Percentiles rank a stretch among this genome's conserved stretches.
Evolutionary conservation across 1,140 invertebrate species (phyloP).

Genomic region (Philotrypesis tridentata): DNA sequence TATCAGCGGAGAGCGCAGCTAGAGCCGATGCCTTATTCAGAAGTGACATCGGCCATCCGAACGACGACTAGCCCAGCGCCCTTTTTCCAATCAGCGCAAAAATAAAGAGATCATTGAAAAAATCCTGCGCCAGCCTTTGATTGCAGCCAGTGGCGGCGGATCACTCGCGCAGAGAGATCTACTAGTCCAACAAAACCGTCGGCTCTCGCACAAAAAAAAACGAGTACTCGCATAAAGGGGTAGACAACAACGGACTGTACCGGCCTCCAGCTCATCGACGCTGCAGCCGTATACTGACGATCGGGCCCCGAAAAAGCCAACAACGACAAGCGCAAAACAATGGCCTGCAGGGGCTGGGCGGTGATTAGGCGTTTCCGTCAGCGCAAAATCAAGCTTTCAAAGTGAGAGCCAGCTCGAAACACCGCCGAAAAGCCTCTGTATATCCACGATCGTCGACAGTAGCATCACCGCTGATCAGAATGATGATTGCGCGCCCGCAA

Average conservation of each 20-base stretch:
- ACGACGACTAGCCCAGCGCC: neutral
- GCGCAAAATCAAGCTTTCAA: slow-evolving; percentile 1
- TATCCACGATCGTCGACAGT: slow-evolving; percentile 5
- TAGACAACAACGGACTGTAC: neutral
- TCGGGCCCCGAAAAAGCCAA: slow-evolving; percentile 10
- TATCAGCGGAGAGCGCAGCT: neutral
- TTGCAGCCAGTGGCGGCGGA: neutral
- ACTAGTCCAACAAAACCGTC: neutral
- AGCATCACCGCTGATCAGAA: slow-evolving; percentile 27
- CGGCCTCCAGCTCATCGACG: neutral
- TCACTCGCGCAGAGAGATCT: neutral
- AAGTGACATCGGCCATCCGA: neutral
- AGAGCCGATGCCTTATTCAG: neutral
- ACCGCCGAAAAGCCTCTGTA: neutral
- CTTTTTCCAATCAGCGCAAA: neutral
- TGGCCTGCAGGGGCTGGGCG: slow-evolving; percentile 37
- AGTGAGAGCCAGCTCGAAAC: neutral
- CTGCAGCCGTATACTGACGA: neutral
- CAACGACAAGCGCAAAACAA: slow-evolving; percentile 22
- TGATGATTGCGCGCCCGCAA: slow-evolving; percentile 64
- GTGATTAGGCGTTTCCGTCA: slow-evolving; percentile 16
- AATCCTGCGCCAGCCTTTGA: neutral
- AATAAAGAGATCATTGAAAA: neutral
- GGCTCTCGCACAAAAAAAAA: neutral
- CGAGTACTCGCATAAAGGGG: neutral